Evolutionary conservation across 2,888 invertebrate species (phyloP).

Genomic region (Sycophila texana): DNA sequence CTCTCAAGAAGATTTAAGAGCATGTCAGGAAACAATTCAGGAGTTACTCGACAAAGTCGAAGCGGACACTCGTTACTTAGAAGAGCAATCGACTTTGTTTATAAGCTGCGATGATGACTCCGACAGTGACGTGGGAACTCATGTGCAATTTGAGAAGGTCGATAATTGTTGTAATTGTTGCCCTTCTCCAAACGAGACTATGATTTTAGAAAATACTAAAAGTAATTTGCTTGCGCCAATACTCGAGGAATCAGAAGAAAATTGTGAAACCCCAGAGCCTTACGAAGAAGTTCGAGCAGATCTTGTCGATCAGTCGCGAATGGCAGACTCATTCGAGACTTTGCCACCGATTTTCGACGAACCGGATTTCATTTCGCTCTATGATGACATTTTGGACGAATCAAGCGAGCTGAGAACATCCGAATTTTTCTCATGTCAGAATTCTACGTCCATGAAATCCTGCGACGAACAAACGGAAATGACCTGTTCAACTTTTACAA

Average conservation of each 20-base stretch:
- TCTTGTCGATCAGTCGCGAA: neutral
- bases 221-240: slow-evolving; percentile 24
- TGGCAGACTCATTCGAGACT: slow-evolving; percentile 1
- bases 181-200: neutral
- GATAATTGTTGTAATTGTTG: slow-evolving; percentile 31
- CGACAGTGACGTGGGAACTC: neutral
- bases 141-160: slow-evolving; percentile 30
- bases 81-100: slow-evolving; percentile 37
- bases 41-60: neutral
- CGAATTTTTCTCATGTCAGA: slow-evolving; percentile 50
- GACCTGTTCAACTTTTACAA: slow-evolving; percentile 58
- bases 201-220: slow-evolving; percentile 15
- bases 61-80: neutral
- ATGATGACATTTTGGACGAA: slow-evolving; percentile 24
- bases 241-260: slow-evolving; percentile 40
- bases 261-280: neutral
- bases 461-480: neutral
- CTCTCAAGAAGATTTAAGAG: slow-evolving; percentile 15
- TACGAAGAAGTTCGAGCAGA: neutral
- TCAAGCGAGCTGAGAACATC: slow-evolving; percentile 18
- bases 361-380: neutral
- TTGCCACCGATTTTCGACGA: slow-evolving; percentile 27
- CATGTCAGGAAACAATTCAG: slow-evolving; percentile 16
- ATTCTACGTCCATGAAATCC: slow-evolving; percentile 37
- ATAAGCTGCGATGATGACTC: neutral